Evolutionary conservation across 2,888 invertebrate genomes (phyloP).

Genomic region (Oscheius sp.): DNA sequence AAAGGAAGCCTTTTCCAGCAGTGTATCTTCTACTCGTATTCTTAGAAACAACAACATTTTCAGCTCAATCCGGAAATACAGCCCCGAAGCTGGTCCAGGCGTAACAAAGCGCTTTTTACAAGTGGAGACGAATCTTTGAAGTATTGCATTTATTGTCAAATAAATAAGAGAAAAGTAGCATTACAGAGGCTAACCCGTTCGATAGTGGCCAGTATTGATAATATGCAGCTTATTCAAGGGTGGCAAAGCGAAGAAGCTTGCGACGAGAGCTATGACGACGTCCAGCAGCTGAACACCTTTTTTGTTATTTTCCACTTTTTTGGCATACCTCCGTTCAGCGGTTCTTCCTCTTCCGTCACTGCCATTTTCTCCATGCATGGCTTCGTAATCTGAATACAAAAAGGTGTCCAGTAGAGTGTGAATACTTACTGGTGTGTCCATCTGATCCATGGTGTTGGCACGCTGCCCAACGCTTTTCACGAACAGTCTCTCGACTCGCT

Average conservation of each 20-base stretch:
- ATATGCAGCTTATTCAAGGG: constrained; percentile 29
- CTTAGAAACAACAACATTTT: constrained; percentile 3
- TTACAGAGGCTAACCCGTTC: constrained; percentile 21
- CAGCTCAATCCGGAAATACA: constrained; percentile 22
- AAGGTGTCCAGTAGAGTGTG: background rate
- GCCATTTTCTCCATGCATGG: constrained; percentile 18
- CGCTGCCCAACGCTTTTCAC: background rate
- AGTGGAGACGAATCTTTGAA: constrained; percentile 34
- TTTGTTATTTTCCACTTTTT: constrained; percentile 3
- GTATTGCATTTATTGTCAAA: constrained; percentile 13
- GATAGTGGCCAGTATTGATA: background rate
- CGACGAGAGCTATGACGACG: constrained; percentile 56
- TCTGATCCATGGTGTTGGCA: constrained; percentile 18
- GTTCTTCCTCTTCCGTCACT: constrained; percentile 28
- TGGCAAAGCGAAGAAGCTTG: constrained; percentile 59
- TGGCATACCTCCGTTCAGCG: constrained; percentile 19
- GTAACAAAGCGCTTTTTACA: constrained; percentile 24
- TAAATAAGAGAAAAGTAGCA: constrained; percentile 22
- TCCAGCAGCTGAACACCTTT: constrained; percentile 43
- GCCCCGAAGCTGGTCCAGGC: background rate
- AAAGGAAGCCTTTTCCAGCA: constrained; percentile 31
- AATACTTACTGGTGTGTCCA: constrained; percentile 7
- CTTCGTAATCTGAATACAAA: constrained; percentile 10
- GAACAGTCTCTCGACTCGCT: background rate
- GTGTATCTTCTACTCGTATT: background rate